These are phyloP conservation scores for Drosophila buzzatii DNA, from an alignment of 2,888 invertebrate genomes.

Conservation along the genomic window DNA sequence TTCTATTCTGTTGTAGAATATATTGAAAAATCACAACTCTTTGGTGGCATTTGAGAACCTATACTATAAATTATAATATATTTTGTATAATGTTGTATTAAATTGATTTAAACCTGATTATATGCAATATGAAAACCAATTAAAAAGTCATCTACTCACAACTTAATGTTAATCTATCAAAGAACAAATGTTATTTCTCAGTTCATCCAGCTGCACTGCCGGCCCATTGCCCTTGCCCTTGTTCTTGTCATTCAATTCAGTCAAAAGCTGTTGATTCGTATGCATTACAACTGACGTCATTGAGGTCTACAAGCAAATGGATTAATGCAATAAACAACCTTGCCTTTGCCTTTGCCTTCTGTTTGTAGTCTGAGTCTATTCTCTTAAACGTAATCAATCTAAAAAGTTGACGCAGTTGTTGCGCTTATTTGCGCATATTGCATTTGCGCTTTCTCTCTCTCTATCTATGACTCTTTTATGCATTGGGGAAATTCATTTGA, in stretches of 20 bases:
- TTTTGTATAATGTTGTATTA: no score
- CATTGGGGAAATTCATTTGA: constrained; percentile 37
- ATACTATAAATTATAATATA: no score
- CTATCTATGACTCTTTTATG: not conserved
- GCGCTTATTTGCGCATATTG: constrained; percentile 9
- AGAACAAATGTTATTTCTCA: constrained; percentile 11
- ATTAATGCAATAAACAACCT: constrained; percentile 4
- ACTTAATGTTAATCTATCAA: constrained; percentile 13
- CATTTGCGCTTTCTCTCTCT: not conserved
- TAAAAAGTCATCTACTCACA: not conserved
- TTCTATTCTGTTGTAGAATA: no score
- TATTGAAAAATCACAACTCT: no score
- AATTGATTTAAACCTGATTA: no score
- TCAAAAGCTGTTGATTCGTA: constrained; percentile 3
- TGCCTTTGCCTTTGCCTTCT: no score
- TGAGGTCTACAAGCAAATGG: constrained; percentile 14
- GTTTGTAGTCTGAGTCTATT: not conserved
- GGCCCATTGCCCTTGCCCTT: not conserved
- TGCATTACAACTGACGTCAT: constrained; percentile 7
- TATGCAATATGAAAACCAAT: constrained; percentile 9
- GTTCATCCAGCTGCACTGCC: not conserved
- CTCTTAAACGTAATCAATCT: constrained; percentile 41
- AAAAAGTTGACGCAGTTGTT: constrained; percentile 5
- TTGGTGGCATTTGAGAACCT: no score
- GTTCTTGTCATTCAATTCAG: not conserved